phyloP scores from a whole-genome alignment of 2,888 invertebrate species.

The Callimorpha dominula region DNA sequence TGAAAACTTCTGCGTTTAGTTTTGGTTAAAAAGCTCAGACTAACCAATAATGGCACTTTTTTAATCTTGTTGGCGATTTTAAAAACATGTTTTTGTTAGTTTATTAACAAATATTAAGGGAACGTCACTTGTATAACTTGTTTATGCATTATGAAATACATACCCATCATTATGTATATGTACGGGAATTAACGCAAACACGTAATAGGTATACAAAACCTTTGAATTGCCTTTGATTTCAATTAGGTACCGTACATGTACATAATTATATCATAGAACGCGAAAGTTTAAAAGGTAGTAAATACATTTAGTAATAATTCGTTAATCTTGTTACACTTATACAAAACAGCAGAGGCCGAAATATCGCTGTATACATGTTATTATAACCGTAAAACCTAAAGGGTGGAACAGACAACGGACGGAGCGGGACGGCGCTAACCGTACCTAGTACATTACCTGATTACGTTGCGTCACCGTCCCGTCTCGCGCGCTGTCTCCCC shows the following conservation, averaged over 20 bases:
- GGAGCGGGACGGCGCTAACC: no score
- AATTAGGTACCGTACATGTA: no score
- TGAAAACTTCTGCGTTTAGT: not conserved
- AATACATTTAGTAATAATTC: not conserved
- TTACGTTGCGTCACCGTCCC: no score
- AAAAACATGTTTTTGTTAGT: not conserved
- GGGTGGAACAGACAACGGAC: no score
- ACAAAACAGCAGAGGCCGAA: not conserved
- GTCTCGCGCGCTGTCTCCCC: no score
- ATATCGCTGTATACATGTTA: not conserved
- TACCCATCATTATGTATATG: not conserved
- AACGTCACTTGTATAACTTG: not conserved
- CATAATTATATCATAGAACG: no score
- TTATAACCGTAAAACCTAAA: not conserved
- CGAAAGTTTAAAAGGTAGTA: no score
- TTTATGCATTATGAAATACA: not conserved
- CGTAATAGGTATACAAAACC: no score
- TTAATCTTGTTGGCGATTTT: not conserved
- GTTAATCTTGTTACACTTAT: not conserved
- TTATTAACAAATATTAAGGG: not conserved
- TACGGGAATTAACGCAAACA: no score
- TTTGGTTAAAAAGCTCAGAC: not conserved
- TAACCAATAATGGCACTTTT: not conserved
- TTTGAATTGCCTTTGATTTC: no score
- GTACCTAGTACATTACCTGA: no score